Conservation (phyloP, 30 jellyfish, hydroid and myxozoan genomes). For the Aurelia sp. region DNA sequence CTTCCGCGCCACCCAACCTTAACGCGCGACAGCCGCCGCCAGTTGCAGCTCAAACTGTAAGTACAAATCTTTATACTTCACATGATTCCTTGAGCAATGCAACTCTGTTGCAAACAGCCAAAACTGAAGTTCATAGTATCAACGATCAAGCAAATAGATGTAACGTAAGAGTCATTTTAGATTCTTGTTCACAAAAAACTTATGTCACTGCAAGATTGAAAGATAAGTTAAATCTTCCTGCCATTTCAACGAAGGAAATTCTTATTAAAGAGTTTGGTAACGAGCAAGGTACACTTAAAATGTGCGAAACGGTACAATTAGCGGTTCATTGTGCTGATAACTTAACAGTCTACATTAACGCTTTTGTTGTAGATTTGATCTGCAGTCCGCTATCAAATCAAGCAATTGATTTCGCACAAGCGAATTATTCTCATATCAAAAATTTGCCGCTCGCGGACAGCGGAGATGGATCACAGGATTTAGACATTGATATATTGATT, state of each 20-base stretch:
- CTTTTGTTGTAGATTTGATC: slow-evolving; percentile 16
- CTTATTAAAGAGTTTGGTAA: neutral
- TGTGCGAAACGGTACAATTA: neutral
- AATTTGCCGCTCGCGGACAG: slow-evolving; percentile 22
- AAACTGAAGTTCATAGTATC: too few relatives aligned
- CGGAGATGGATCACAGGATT: slow-evolving; percentile 8
- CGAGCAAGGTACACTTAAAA: neutral
- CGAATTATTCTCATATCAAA: neutral
- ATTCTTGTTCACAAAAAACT: too few relatives aligned
- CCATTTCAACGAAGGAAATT: neutral
- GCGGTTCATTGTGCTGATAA: slow-evolving; percentile 15
- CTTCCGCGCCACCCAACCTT: too few relatives aligned
- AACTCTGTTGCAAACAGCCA: too few relatives aligned
- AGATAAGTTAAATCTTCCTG: too few relatives aligned
- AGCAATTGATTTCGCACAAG: neutral
- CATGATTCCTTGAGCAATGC: too few relatives aligned
- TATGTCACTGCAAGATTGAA: too few relatives aligned
- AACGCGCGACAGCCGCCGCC: too few relatives aligned
- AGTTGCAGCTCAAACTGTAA: too few relatives aligned
- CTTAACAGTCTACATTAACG: slow-evolving; percentile 20
- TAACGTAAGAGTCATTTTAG: too few relatives aligned
- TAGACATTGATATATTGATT: slow-evolving; percentile 15
- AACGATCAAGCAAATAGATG: too few relatives aligned
- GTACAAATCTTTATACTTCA: too few relatives aligned
- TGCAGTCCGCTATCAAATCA: slow-evolving; percentile 13